These are phyloP conservation scores for Seira ritae DNA, from an alignment of 2,888 invertebrate species.

Conservation along the genomic window DNA sequence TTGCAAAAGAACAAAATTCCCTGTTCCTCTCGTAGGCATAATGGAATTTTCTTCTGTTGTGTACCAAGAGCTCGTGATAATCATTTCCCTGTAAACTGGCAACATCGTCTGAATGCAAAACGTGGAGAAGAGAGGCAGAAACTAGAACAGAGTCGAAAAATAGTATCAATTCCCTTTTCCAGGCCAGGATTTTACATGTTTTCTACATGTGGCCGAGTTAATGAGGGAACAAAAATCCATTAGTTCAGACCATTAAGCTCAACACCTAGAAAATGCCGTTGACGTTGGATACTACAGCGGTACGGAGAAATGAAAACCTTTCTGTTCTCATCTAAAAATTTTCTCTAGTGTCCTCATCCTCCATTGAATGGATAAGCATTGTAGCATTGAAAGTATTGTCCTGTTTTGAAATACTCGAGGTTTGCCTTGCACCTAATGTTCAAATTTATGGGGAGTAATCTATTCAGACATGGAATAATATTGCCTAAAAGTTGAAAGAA, in stretches of 20 bases:
- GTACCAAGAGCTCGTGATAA: neutral
- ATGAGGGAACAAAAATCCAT: slow-evolving; percentile 61
- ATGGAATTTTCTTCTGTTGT: too few species aligned
- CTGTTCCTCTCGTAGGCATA: too few species aligned
- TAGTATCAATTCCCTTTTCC: neutral
- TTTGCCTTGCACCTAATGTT: too few species aligned
- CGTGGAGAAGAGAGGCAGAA: neutral
- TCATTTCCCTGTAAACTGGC: neutral
- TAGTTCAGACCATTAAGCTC: slow-evolving; percentile 61
- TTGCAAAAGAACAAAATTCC: neutral
- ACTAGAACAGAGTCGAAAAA: neutral
- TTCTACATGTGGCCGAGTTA: slow-evolving; percentile 57
- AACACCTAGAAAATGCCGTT: slow-evolving; percentile 42
- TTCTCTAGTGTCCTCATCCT: neutral
- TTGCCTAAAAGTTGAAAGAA: too few species aligned
- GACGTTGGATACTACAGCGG: too few species aligned
- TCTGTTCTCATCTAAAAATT: neutral
- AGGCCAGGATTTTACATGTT: slow-evolving; percentile 19
- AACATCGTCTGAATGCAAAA: neutral
- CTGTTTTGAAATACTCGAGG: too few species aligned
- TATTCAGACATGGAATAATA: too few species aligned
- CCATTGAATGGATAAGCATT: neutral
- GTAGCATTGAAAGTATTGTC: too few species aligned
- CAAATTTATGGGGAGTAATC: too few species aligned
- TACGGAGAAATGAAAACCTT: neutral